Evolutionary conservation across 2,888 invertebrate species (phyloP).

Genomic region (Aporophyla lueneburgensis): DNA sequence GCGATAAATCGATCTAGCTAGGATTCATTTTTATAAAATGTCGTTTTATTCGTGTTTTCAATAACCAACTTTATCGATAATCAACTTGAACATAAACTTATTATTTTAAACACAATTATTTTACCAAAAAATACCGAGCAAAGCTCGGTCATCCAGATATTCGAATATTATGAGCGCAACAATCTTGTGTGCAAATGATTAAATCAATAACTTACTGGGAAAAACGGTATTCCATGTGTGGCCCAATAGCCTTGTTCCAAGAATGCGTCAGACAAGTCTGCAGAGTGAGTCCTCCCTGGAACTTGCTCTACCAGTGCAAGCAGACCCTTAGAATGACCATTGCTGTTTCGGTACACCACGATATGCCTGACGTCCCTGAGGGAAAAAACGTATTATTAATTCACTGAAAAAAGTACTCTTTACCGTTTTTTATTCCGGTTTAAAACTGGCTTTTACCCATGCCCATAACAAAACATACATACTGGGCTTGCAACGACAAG

Average conservation of each 20-base stretch:
- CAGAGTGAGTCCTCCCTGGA: slow-evolving; percentile 91
- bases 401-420: neutral
- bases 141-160: too few species aligned
- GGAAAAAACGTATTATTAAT: slow-evolving; percentile 9
- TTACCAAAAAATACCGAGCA: too few species aligned
- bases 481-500: slow-evolving; percentile 30
- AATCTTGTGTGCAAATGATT: neutral
- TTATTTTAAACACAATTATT: too few species aligned
- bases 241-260: slow-evolving; percentile 93
- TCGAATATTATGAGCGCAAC: neutral
- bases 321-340: slow-evolving; percentile 83
- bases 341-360: slow-evolving; percentile 80
- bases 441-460: slow-evolving; percentile 14
- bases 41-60: too few species aligned
- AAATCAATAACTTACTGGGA: slow-evolving; percentile 80
- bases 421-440: slow-evolving; percentile 3
- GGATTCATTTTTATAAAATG: too few species aligned
- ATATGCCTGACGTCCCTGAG: slow-evolving; percentile 83
- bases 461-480: slow-evolving; percentile 29
- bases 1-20: too few species aligned
- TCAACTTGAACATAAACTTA: too few species aligned
- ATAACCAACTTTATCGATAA: too few species aligned
- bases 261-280: slow-evolving; percentile 93
- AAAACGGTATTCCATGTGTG: slow-evolving; percentile 92
- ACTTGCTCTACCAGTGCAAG: slow-evolving; percentile 95